phyloP scores from a whole-genome alignment of 2,797 vertebrate genomes.

The Fistularia commersonii region DNA sequence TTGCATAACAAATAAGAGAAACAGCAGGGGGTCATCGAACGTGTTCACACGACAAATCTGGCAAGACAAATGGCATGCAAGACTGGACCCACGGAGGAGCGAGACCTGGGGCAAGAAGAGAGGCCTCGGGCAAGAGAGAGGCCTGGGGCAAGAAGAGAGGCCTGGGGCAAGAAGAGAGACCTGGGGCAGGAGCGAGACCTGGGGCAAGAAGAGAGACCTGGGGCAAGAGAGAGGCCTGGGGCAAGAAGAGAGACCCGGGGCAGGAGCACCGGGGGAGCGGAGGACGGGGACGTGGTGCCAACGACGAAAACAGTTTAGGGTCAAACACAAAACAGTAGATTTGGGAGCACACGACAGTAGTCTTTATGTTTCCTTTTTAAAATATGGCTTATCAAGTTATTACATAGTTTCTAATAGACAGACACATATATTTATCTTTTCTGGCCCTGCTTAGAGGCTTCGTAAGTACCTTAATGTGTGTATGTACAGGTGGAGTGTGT shows the following conservation, averaged over 20 bases:
- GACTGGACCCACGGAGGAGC: too few relatives aligned
- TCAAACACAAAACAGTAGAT: conserved; percentile 65
- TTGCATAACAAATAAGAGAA: conserved; percentile 63
- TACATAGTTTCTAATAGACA: conserved; percentile 56
- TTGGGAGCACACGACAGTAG: conserved; percentile 61
- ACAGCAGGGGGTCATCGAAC: conserved; percentile 37
- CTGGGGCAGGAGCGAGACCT: too few relatives aligned
- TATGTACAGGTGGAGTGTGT: conserved; percentile 73
- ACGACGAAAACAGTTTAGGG: conserved; percentile 52
- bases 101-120: too few relatives aligned
- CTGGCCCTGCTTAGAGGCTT: conserved; percentile 59
- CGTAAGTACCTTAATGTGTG: conserved; percentile 39
- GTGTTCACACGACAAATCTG: conserved; percentile 59
- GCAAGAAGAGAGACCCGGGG: too few relatives aligned
- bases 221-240: too few relatives aligned
- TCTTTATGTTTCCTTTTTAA: conserved; percentile 71
- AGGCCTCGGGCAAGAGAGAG: too few relatives aligned
- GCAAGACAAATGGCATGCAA: conserved; percentile 75
- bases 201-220: too few relatives aligned
- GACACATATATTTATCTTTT: conserved; percentile 65
- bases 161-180: conserved; percentile 29
- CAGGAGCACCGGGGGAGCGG: too few relatives aligned
- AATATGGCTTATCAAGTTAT: conserved; percentile 83
- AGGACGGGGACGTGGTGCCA: conserved; percentile 55
- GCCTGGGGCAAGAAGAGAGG: conserved; percentile 11